These are phyloP conservation scores for Podarcis cretensis DNA, from an alignment of 2,113 vertebrate species.

Conservation along the genomic window DNA sequence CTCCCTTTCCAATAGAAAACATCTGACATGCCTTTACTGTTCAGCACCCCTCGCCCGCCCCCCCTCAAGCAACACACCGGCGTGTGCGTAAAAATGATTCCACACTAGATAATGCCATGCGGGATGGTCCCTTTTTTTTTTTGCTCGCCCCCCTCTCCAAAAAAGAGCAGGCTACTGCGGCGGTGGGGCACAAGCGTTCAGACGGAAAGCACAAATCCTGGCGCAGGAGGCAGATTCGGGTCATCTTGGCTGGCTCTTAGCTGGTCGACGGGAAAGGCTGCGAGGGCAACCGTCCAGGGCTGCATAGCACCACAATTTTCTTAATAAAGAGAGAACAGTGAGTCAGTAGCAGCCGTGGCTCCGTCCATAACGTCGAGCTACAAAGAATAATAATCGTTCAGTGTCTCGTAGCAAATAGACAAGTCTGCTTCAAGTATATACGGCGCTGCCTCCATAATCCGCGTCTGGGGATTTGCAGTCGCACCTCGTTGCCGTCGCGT, in stretches of 20 bases:
- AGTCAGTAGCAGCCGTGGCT: neutral
- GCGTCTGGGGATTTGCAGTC: neutral
- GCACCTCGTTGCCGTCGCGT: neutral
- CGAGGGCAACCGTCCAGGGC: neutral
- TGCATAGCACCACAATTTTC: conserved; percentile 18
- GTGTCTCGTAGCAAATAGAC: neutral
- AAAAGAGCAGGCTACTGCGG: neutral
- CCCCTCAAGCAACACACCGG: neutral
- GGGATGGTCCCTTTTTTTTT: neutral
- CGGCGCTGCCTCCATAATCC: neutral
- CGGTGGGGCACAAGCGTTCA: neutral
- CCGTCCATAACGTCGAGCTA: neutral
- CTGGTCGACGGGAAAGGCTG: neutral
- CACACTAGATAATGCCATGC: neutral
- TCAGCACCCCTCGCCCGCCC: neutral
- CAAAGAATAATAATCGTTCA: too few species aligned
- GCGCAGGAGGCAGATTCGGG: neutral
- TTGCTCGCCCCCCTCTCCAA: neutral
- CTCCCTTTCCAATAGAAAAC: too few species aligned
- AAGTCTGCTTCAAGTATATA: conserved; percentile 7
- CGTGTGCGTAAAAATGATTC: neutral
- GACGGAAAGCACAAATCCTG: neutral
- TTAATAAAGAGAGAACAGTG: too few species aligned
- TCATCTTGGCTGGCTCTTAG: neutral
- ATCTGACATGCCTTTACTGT: neutral